A percentile compares a stretch with the other conserved stretches of the same genome.
phyloP scores from a whole-genome alignment of 2,797 vertebrate species.

The Champsocephalus esox region DNA sequence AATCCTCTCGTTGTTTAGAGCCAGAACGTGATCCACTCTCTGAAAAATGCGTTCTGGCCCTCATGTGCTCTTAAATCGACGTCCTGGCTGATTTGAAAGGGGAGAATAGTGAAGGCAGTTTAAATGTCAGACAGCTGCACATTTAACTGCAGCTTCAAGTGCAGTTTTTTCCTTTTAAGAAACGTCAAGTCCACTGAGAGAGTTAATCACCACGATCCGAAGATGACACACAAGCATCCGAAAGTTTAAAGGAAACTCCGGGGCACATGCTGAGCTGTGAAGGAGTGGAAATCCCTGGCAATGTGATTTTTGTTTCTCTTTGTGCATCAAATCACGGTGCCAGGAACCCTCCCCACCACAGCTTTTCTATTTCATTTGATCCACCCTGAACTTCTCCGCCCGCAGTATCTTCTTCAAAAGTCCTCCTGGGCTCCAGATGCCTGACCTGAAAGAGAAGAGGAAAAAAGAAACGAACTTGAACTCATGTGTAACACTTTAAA shows the following conservation, averaged over 20 bases:
- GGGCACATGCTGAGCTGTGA: constrained; percentile 78
- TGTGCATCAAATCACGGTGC: constrained; percentile 90
- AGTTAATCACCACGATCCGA: constrained; percentile 9
- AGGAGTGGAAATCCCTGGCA: constrained; percentile 92
- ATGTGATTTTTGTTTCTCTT: constrained; percentile 90
- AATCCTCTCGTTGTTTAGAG: constrained; percentile 31
- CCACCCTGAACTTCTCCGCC: constrained; percentile 32
- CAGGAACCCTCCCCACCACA: constrained; percentile 89
- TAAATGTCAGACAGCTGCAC: constrained; percentile 55
- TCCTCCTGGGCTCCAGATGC: constrained; percentile 55
- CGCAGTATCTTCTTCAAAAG: constrained; percentile 34
- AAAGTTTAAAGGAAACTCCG: constrained; percentile 29
- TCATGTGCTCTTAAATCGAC: constrained; percentile 39
- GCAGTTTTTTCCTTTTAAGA: constrained; percentile 33
- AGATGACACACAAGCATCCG: constrained; percentile 26
- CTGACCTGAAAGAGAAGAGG: constrained; percentile 61
- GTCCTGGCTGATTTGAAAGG: constrained; percentile 42
- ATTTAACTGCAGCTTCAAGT: constrained; percentile 32
- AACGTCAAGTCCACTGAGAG: constrained; percentile 23
- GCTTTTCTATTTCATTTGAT: constrained; percentile 10
- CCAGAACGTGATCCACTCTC: constrained; percentile 52
- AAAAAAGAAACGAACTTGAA: constrained; percentile 25
- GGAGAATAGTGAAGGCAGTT: constrained; percentile 24
- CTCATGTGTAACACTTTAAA: constrained; percentile 29
- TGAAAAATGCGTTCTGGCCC: constrained; percentile 33